Evolutionary conservation across 2,113 vertebrate species (phyloP).

Genomic region (Pluvialis apricaria): DNA sequence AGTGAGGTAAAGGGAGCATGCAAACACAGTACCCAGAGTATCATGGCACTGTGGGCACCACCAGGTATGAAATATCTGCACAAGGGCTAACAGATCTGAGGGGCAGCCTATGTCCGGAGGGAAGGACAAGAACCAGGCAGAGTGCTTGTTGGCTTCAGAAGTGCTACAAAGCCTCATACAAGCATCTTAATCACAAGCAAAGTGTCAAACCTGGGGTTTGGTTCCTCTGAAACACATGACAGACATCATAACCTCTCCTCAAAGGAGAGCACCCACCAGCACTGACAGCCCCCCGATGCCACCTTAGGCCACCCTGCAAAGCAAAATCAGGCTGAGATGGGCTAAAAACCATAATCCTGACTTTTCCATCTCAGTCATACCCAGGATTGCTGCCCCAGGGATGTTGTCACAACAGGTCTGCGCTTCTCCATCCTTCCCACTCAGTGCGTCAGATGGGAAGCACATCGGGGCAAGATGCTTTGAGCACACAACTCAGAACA

Average conservation of each 20-base stretch:
- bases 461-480: fast-evolving
- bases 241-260: not conserved
- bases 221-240: fast-evolving
- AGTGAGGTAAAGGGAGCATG: not conserved
- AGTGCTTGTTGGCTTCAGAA: too few species aligned
- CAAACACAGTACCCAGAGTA: fast-evolving
- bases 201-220: not conserved
- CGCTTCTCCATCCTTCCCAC: not conserved
- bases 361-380: not conserved
- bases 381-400: not conserved
- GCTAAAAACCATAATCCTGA: not conserved
- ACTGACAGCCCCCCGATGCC: not conserved
- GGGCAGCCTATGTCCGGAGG: not conserved
- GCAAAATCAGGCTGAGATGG: not conserved
- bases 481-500: not conserved
- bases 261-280: not conserved
- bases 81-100: not conserved
- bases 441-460: not conserved
- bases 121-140: not conserved
- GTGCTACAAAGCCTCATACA: not conserved
- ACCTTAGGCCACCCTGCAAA: not conserved
- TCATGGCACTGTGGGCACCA: not conserved
- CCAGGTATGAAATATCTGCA: not conserved
- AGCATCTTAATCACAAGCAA: not conserved
- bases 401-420: not conserved